These are phyloP conservation scores for Tanytarsus gracilentus DNA, from an alignment of 2,888 invertebrate species.

Conservation along the genomic window DNA sequence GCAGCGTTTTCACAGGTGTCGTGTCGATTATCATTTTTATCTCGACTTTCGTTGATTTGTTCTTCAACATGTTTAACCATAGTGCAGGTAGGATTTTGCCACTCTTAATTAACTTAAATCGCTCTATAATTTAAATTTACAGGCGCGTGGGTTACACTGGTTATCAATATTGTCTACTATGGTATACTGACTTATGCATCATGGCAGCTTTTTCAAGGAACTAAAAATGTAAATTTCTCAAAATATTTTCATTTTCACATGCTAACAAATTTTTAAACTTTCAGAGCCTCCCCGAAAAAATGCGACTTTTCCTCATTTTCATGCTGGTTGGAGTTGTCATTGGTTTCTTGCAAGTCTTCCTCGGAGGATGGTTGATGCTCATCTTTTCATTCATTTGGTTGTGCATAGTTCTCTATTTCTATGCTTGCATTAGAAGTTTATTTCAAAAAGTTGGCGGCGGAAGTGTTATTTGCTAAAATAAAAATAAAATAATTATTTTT, in stretches of 20 bases:
- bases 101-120: no score
- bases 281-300: background rate
- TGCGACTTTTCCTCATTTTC: background rate
- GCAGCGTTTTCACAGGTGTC: background rate
- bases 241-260: background rate
- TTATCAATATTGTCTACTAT: background rate
- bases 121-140: background rate
- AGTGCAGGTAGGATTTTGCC: background rate
- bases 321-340: background rate
- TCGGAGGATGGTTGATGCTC: background rate
- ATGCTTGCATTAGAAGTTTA: no score
- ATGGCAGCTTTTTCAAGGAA: background rate
- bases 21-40: background rate
- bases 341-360: background rate
- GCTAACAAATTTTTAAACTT: background rate
- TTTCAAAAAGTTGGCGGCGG: no score
- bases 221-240: background rate
- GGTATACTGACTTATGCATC: background rate
- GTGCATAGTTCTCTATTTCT: background rate
- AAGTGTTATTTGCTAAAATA: no score
- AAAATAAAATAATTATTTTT: no score
- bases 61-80: background rate
- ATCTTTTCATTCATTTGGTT: background rate
- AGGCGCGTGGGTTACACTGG: background rate
- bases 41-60: background rate